A percentile compares a stretch with the other conserved stretches of the same genome.
Conservation (phyloP, 2,113 vertebrate genomes). For the Chlorodrepanis virens region DNA sequence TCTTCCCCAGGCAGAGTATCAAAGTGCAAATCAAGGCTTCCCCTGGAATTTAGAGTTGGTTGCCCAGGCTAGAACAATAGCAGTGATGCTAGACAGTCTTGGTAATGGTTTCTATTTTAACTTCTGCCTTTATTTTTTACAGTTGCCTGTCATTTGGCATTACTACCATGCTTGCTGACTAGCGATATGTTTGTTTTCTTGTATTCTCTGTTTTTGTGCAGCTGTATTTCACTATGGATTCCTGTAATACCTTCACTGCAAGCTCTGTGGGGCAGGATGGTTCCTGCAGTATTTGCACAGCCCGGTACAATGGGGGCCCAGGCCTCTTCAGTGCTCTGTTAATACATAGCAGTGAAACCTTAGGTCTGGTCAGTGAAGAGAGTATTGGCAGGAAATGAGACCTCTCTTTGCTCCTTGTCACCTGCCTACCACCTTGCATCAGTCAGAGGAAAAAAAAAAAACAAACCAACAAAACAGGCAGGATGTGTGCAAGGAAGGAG, state of each 20-base stretch:
- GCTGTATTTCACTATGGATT: background rate
- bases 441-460: background rate
- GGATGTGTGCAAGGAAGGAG: slow-evolving; percentile 35
- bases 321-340: background rate
- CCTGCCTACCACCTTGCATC: background rate
- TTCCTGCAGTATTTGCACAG: background rate
- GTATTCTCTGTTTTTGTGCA: background rate
- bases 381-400: background rate
- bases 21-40: background rate
- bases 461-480: background rate
- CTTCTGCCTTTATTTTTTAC: slow-evolving; percentile 18
- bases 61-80: slow-evolving; percentile 22
- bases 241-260: background rate
- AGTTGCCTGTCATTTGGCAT: slow-evolving; percentile 28
- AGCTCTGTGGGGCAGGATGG: background rate
- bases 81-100: background rate
- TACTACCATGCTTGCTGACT: background rate
- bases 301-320: background rate
- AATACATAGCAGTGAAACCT: background rate
- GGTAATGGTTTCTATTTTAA: slow-evolving; percentile 41
- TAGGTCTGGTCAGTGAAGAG: background rate
- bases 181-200: background rate
- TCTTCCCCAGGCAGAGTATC: slow-evolving; percentile 39
- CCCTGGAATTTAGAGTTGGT: slow-evolving; percentile 20
- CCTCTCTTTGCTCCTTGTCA: background rate